Evolutionary conservation across 2,888 invertebrate genomes (phyloP).

Genomic region (Thalpophila matura): DNA sequence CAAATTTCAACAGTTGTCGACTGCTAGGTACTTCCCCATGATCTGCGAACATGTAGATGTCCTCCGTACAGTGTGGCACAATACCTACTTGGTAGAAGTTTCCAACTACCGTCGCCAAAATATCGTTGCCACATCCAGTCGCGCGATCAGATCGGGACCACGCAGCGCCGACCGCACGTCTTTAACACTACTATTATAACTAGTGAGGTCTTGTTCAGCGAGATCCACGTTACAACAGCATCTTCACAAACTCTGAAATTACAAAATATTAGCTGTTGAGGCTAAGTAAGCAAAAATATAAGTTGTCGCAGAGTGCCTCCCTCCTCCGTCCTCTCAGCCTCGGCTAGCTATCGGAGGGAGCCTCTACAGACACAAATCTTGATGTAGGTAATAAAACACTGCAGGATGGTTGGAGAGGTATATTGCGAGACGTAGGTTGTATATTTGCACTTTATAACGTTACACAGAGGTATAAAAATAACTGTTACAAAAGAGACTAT

Average conservation of each 20-base stretch:
- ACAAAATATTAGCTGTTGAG: constrained; percentile 41
- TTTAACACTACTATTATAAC: constrained; percentile 72
- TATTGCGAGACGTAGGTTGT: too few species aligned
- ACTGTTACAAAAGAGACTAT: too few species aligned
- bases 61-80: constrained; percentile 2
- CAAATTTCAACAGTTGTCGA: constrained; percentile 54
- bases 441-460: too few species aligned
- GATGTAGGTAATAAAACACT: too few species aligned
- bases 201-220: constrained; percentile 80
- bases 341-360: too few species aligned
- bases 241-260: constrained; percentile 91
- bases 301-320: too few species aligned
- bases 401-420: too few species aligned
- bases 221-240: constrained; percentile 87
- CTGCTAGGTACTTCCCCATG: constrained; percentile 31
- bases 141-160: constrained; percentile 32
- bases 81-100: constrained; percentile 2
- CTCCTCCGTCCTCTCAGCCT: too few species aligned
- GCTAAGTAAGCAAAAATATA: too few species aligned
- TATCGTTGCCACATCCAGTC: constrained; percentile 12
- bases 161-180: constrained; percentile 39
- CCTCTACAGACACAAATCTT: too few species aligned
- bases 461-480: too few species aligned
- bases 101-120: background rate
- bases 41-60: constrained; percentile 9